Evolutionary conservation across 2,113 vertebrate species (phyloP).

Genomic region (Zapornia atra): DNA sequence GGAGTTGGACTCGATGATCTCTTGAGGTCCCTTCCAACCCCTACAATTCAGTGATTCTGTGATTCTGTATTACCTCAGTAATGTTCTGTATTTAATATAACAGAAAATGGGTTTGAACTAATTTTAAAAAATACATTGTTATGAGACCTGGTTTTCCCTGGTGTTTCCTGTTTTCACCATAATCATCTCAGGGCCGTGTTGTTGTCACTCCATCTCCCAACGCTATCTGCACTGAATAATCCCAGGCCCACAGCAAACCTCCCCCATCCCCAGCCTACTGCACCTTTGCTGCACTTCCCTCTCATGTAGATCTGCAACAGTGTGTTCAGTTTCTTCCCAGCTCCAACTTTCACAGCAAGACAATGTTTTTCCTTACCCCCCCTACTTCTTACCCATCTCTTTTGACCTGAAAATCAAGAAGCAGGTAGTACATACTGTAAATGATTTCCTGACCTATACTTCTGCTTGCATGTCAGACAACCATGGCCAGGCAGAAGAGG

Average conservation of each 20-base stretch:
- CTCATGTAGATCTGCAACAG: not conserved
- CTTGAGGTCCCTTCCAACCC: too few species aligned
- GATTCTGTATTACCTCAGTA: not conserved
- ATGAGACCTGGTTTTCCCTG: not conserved
- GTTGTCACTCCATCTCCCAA: not conserved
- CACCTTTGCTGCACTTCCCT: not conserved
- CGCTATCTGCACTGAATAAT: accelerated
- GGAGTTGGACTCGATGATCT: too few species aligned
- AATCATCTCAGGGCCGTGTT: not conserved
- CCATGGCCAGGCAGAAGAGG: not conserved
- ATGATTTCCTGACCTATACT: not conserved
- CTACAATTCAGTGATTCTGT: too few species aligned
- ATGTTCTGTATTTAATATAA: not conserved
- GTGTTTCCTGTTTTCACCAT: not conserved
- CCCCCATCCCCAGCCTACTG: not conserved
- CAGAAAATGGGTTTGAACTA: not conserved
- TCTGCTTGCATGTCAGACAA: not conserved
- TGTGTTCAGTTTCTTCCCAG: not conserved
- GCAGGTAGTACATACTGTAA: not conserved
- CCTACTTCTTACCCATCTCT: not conserved
- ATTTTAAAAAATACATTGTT: not conserved
- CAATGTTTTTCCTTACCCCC: not conserved
- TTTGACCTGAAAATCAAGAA: not conserved
- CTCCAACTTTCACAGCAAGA: not conserved
- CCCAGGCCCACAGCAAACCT: accelerated